A percentile compares a stretch with the other conserved stretches of the same genome.
phyloP scores from a whole-genome alignment of 2,888 invertebrate genomes.

The Nemotelus nigrinus region DNA sequence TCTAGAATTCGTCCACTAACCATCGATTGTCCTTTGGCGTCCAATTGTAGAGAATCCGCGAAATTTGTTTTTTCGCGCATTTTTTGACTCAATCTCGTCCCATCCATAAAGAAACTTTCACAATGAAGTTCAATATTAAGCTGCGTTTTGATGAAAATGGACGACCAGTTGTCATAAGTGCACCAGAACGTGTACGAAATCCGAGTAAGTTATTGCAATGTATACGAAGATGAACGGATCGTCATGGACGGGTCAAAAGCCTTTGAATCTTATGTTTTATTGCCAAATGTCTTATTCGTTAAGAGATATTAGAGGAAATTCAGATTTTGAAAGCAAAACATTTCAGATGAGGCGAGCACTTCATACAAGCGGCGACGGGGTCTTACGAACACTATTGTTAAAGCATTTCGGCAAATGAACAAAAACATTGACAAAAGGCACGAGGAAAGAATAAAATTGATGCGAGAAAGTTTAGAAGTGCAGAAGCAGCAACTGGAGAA shows the following conservation, averaged over 20 bases:
- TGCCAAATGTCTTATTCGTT: no score
- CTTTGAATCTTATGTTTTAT: not conserved
- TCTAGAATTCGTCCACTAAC: not conserved
- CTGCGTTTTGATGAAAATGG: constrained; percentile 38
- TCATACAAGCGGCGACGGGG: constrained; percentile 10
- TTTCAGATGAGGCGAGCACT: constrained; percentile 30
- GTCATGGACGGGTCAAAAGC: not conserved
- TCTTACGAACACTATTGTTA: constrained; percentile 10
- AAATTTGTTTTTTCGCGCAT: not conserved
- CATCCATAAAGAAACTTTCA: not conserved
- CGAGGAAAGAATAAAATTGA: constrained; percentile 39
- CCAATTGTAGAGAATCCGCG: not conserved
- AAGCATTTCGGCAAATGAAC: constrained; percentile 37
- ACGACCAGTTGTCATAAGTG: constrained; percentile 24
- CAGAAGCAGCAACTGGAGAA: constrained; percentile 35
- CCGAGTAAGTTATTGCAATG: constrained; percentile 22
- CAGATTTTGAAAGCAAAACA: no score
- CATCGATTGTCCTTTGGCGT: not conserved
- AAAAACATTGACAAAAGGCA: constrained; percentile 34
- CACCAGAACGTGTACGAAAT: constrained; percentile 35
- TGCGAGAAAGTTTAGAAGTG: constrained; percentile 38
- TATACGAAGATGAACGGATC: not conserved
- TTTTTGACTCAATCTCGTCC: not conserved
- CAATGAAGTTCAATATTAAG: constrained; percentile 33
- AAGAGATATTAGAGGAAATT: no score